Evolutionary conservation across 2,888 invertebrate species (phyloP).

Genomic region (Dioctria linearis): DNA sequence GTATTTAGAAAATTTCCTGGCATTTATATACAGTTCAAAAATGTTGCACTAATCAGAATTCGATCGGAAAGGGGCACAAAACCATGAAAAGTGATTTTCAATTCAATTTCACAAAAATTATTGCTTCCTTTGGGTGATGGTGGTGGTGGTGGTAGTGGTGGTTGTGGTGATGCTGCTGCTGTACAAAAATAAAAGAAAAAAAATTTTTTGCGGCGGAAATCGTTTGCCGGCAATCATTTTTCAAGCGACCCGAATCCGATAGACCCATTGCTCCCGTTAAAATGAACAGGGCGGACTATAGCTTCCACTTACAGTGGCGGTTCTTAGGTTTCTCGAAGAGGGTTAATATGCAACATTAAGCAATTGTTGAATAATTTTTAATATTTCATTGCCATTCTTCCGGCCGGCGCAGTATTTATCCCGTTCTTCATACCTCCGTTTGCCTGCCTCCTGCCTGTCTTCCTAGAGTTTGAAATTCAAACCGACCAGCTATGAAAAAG

Average conservation of each 20-base stretch:
- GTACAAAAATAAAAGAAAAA: neutral
- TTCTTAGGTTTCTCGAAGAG: slow-evolving; percentile 13
- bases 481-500: neutral
- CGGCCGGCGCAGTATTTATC: neutral
- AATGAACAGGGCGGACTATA: neutral
- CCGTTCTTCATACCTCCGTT: neutral
- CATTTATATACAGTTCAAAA: neutral
- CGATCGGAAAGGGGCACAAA: slow-evolving; percentile 3
- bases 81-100: slow-evolving; percentile 27
- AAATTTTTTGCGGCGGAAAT: neutral
- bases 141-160: no score
- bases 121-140: slow-evolving; percentile 7
- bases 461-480: neutral
- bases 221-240: neutral
- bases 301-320: neutral
- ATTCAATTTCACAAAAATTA: slow-evolving; percentile 39
- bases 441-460: neutral
- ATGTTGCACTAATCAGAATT: neutral
- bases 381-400: slow-evolving; percentile 34
- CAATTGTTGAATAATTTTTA: slow-evolving; percentile 54
- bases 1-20: slow-evolving; percentile 1
- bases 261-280: neutral
- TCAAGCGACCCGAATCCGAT: neutral
- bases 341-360: slow-evolving; percentile 55
- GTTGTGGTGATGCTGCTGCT: neutral